Conservation (phyloP, 30 jellyfish, hydroid and myxozoan genomes). For the Hydractinia echinata region DNA sequence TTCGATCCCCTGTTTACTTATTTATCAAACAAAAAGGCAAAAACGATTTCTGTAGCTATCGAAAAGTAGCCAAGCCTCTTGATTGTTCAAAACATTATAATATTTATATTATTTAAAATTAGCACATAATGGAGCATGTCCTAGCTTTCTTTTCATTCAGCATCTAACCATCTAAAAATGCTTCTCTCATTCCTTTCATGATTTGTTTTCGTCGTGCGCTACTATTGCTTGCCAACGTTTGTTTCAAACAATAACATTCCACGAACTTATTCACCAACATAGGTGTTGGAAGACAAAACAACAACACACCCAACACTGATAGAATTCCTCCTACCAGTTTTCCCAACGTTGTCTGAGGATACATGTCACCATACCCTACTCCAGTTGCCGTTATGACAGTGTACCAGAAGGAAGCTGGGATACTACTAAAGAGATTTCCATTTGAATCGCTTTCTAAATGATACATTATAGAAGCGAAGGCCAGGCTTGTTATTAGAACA, state of each 20-base stretch:
- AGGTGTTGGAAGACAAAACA: conserved; percentile 88
- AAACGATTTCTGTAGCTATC: no score
- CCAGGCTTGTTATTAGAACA: conserved; percentile 40
- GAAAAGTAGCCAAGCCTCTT: no score
- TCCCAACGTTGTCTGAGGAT: conserved; percentile 65
- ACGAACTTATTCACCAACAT: conserved; percentile 73
- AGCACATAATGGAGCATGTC: no score
- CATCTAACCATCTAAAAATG: conserved; percentile 31
- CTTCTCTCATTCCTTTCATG: conserved; percentile 67
- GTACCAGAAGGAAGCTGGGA: conserved; percentile 81
- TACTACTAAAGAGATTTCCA: conserved; percentile 38
- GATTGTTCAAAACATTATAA: no score
- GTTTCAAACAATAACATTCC: conserved; percentile 61
- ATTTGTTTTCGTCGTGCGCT: conserved; percentile 53
- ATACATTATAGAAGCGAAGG: conserved; percentile 64
- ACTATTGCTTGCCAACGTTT: conserved; percentile 22
- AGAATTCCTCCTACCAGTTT: conserved; percentile 61
- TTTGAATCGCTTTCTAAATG: conserved; percentile 35
- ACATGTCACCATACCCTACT: conserved; percentile 88
- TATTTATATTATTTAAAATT: no score
- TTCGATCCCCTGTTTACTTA: no score
- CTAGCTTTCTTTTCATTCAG: no score
- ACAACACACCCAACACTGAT: conserved; percentile 58
- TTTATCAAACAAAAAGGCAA: no score
- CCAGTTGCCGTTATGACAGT: conserved; percentile 73